Conservation (phyloP, 2,113 vertebrate genomes). For the Notothenia rossii region DNA sequence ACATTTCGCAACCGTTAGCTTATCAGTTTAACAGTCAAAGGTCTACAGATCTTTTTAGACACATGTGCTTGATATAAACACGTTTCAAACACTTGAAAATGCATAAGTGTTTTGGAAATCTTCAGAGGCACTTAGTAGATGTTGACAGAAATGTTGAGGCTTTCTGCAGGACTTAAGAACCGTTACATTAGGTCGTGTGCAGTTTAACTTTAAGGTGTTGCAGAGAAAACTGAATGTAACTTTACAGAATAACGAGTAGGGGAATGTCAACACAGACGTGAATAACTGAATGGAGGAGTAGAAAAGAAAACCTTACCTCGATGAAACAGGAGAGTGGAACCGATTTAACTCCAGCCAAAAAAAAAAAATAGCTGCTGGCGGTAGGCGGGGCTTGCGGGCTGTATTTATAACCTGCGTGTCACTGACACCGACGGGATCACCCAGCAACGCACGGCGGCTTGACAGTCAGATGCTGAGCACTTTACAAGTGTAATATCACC, state of each 20-base stretch:
- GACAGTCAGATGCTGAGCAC: neutral
- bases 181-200: neutral
- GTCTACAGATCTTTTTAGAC: neutral
- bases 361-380: too few species aligned
- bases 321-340: neutral
- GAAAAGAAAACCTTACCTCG: neutral
- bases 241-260: neutral
- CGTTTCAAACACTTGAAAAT: too few species aligned
- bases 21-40: neutral
- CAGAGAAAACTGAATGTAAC: neutral
- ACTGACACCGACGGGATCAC: neutral
- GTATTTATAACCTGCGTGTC: neutral
- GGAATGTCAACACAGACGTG: rapidly evolving
- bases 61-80: neutral
- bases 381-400: conserved; percentile 40
- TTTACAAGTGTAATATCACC: neutral
- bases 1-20: conserved; percentile 15
- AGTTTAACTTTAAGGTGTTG: neutral
- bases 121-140: too few species aligned
- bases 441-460: neutral
- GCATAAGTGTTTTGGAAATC: neutral
- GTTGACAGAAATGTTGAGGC: neutral
- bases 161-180: neutral
- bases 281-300: rapidly evolving
- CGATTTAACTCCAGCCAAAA: too few species aligned